Evolutionary conservation across 2,888 invertebrate species (phyloP).

Genomic region (Ferdinandea cuprea): DNA sequence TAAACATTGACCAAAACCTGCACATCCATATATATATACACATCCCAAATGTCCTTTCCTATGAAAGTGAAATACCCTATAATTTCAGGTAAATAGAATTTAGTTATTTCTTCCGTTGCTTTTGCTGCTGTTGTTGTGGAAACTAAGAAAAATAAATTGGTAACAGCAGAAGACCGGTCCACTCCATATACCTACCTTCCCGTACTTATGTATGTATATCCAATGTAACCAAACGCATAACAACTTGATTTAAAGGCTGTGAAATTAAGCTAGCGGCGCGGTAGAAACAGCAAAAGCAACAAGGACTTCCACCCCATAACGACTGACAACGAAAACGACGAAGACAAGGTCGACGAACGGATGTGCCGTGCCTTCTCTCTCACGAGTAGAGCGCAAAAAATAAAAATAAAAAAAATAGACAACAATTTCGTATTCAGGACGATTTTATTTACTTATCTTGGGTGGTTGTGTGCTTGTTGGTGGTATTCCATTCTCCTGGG

Average conservation of each 20-base stretch:
- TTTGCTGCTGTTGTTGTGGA: conserved; percentile 8
- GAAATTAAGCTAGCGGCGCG: conserved; percentile 71
- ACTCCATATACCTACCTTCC: no score
- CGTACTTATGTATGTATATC: neutral
- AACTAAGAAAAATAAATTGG: conserved; percentile 40
- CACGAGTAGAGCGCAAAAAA: conserved; percentile 5
- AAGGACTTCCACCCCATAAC: conserved; percentile 17
- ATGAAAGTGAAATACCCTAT: conserved; percentile 51
- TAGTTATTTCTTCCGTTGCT: no score
- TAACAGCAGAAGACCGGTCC: no score
- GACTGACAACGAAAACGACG: neutral
- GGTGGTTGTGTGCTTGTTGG: conserved; percentile 11
- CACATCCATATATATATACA: conserved; percentile 1
- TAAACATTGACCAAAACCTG: conserved; percentile 41
- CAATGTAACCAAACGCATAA: conserved; percentile 55
- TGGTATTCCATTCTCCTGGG: conserved; percentile 15
- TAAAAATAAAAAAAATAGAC: conserved; percentile 38
- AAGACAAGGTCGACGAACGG: conserved; percentile 24
- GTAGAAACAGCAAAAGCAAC: conserved; percentile 45
- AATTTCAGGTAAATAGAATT: conserved; percentile 24
- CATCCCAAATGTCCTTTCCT: conserved; percentile 20
- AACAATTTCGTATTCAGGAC: conserved; percentile 65
- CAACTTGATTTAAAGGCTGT: conserved; percentile 75
- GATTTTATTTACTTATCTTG: conserved; percentile 68
- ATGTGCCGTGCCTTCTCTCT: conserved; percentile 7